Evolutionary conservation across 2,113 vertebrate species (phyloP), one percentile per base, ranked within the genome.

Genomic region (Labeo rohita): DNA sequence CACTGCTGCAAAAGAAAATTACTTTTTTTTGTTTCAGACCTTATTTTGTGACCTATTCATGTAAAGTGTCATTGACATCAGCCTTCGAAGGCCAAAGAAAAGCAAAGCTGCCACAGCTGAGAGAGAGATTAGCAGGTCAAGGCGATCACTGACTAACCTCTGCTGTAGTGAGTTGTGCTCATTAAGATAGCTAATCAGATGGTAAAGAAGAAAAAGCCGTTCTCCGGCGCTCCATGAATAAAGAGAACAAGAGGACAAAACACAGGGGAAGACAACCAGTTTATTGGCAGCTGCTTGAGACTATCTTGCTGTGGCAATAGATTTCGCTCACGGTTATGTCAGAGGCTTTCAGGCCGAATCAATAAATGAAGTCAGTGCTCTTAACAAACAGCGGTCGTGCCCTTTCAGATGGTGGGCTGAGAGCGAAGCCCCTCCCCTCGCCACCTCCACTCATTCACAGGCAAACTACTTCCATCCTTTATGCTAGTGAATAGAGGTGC

Each of bases 301-400:
- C 78, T 52, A 49, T 82, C 78, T 54, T 61, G 47, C 73, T 70
- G 16, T 63, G 70, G 78, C 52, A n/a, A 43, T 87, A 80, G 78
- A 13, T 77, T 81, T 61, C 23, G 50, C 83, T 63, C 45, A 73
- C 7, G 49, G 70, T 81, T 88, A 75, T 85, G 83, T 89, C 77
- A 76, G 61, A 89, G 63, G 82, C 82, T 87, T 89, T 85, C 78
- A 87, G 75, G 18, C 79, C n/a, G 28, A 85, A 89, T 89, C 86
- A 45, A 85, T 89, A 89, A 85, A 85, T 76, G 50, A 87, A 85
- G 87, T 66, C 76, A 79, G 63, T 77, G 83, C 87, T 79, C 85
- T 81, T 85, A 81, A 85, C 79, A 89, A 84, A 80, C 79, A 87
- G 76, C 80, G 72, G 43, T 34, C 49, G 75, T 61, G 56, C n/a